Percentiles rank a stretch among this genome's conserved stretches.
Conservation (phyloP, 1,140 invertebrate genomes). For the Zaprionus camerounensis region DNA sequence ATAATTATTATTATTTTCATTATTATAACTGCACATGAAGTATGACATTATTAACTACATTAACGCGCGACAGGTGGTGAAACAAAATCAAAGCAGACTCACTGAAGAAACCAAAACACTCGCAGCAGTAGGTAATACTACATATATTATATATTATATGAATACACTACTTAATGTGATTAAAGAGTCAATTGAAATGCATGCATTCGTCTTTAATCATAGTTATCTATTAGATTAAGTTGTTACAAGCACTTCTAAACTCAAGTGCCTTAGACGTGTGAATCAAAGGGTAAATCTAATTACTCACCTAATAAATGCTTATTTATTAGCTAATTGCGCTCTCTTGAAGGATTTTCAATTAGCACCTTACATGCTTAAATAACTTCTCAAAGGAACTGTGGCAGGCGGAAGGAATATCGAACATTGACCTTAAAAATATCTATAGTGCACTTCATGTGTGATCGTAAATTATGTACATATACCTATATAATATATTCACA, state of each 20-base stretch:
- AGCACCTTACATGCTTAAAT: neutral
- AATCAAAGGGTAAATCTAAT: conserved; percentile 3
- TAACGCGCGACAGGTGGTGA: conserved; percentile 42
- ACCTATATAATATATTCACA: too few relatives aligned
- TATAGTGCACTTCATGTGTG: neutral
- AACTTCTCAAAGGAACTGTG: neutral
- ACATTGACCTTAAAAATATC: neutral
- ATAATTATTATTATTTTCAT: conserved; percentile 78
- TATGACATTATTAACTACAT: conserved; percentile 69
- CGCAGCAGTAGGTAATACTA: neutral
- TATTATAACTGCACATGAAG: conserved; percentile 69
- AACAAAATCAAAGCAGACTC: conserved; percentile 3
- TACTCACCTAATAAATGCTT: neutral
- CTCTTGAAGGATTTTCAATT: conserved; percentile 8
- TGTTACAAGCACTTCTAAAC: neutral
- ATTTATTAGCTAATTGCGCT: conserved; percentile 29
- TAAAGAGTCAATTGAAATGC: conserved; percentile 3
- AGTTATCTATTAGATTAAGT: neutral
- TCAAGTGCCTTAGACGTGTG: neutral
- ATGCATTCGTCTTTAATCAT: neutral
- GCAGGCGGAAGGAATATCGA: neutral
- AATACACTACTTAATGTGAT: too few relatives aligned
- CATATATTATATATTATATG: neutral
- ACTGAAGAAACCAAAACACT: neutral
- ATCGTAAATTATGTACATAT: neutral